These are phyloP conservation scores for Puntigrus tetrazona DNA, from an alignment of 2,113 vertebrate species.

Conservation along the genomic window DNA sequence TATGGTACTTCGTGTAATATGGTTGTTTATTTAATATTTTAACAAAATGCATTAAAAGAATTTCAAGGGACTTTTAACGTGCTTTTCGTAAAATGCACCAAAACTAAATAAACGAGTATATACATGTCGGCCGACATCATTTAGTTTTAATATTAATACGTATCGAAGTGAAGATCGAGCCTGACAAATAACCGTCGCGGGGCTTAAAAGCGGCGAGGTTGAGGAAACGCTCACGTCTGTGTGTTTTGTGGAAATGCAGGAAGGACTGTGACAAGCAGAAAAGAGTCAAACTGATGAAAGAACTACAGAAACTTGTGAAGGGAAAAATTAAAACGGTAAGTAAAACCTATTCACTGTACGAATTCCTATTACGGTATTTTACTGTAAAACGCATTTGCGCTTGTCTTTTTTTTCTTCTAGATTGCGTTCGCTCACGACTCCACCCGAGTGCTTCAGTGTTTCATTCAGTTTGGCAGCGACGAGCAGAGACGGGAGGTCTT, in stretches of 20 bases:
- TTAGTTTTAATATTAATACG: not conserved
- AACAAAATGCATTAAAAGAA: not conserved
- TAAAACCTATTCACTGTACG: conserved; percentile 11
- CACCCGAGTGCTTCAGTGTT: conserved; percentile 92
- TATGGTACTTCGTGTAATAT: not conserved
- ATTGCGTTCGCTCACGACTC: conserved; percentile 94
- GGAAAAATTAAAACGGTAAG: conserved; percentile 90
- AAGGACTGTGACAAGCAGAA: conserved; percentile 85
- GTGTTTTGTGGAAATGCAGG: conserved; percentile 68
- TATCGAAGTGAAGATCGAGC: not conserved
- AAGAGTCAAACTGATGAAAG: conserved; percentile 82
- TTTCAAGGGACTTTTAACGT: not conserved
- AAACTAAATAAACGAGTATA: not conserved
- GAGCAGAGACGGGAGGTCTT: conserved; percentile 84
- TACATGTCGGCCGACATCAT: too few species aligned
- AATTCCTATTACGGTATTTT: not conserved
- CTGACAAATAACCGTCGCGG: not conserved
- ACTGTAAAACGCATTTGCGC: not conserved
- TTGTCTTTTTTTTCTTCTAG: conserved; percentile 66
- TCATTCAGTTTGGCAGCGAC: conserved; percentile 86
- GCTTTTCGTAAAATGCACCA: not conserved
- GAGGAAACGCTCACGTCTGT: not conserved
- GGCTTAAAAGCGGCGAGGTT: not conserved
- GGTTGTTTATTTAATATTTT: not conserved
- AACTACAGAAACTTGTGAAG: conserved; percentile 83